phyloP scores from a whole-genome alignment of 64 coral and sea anemone species.

The Montipora efflorescens region DNA sequence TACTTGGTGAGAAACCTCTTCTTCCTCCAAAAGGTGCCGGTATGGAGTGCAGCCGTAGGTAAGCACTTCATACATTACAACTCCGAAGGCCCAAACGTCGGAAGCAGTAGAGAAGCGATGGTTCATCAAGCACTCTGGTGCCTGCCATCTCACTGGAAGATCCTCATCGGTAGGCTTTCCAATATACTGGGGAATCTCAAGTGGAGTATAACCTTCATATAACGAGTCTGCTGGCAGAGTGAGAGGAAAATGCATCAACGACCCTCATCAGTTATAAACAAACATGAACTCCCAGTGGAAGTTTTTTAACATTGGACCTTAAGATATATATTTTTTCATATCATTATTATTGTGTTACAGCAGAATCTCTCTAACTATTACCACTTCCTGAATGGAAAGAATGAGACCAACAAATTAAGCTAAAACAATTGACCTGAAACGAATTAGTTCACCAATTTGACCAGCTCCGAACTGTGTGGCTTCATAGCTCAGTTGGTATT shows the following conservation, averaged over 20 bases:
- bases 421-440: too few relatives aligned
- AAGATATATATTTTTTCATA: too few relatives aligned
- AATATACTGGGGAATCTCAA: not conserved
- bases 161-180: not conserved
- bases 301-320: too few relatives aligned
- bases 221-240: not conserved
- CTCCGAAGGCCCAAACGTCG: slow-evolving; percentile 73
- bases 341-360: too few relatives aligned
- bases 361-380: too few relatives aligned
- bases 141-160: slow-evolving; percentile 55
- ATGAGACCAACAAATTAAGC: too few relatives aligned
- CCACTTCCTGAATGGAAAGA: too few relatives aligned
- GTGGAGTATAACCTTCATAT: not conserved
- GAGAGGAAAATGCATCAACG: not conserved
- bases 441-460: too few relatives aligned
- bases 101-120: slow-evolving; percentile 63
- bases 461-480: too few relatives aligned
- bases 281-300: too few relatives aligned
- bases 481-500: too few relatives aligned
- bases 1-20: not conserved
- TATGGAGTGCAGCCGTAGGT: slow-evolving; percentile 68
- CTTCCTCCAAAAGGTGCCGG: not conserved
- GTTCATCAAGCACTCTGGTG: slow-evolving; percentile 57
- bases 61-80: slow-evolving; percentile 65
- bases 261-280: too few relatives aligned